Conservation (phyloP, 2,113 vertebrate genomes). For the Corvus hawaiiensis region DNA sequence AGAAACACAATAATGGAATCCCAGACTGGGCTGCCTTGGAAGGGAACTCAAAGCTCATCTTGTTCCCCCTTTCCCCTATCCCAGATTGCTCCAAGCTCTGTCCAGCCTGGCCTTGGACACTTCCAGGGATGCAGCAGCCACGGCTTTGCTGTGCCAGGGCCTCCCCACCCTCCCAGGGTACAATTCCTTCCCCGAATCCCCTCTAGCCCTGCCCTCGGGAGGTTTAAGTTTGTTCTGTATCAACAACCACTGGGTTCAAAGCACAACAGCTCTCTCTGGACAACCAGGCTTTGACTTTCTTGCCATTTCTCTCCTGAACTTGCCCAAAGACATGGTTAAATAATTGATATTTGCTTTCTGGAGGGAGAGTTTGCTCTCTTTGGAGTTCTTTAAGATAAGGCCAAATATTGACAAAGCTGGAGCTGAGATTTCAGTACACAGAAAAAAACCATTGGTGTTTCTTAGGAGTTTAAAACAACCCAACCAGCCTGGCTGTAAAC, state of each 20-base stretch:
- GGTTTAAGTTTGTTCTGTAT: neutral
- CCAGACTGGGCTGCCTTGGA: neutral
- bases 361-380: conserved; percentile 44
- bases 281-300: neutral
- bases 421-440: conserved; percentile 43
- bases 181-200: neutral
- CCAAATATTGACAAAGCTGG: conserved; percentile 67
- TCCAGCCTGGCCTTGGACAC: neutral
- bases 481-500: neutral
- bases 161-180: neutral
- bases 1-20: neutral
- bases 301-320: neutral
- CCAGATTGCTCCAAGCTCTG: neutral
- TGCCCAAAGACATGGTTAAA: neutral
- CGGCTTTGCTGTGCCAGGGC: neutral
- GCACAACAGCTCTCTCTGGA: neutral
- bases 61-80: neutral
- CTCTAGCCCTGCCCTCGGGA: neutral
- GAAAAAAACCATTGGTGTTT: neutral
- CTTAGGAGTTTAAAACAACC: neutral
- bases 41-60: neutral
- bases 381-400: conserved; percentile 64
- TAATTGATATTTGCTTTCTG: conserved; percentile 43
- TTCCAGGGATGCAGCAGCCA: neutral
- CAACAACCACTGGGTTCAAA: neutral